Conservation (phyloP, 2,888 invertebrate species). For the Poecilus cupreus region DNA sequence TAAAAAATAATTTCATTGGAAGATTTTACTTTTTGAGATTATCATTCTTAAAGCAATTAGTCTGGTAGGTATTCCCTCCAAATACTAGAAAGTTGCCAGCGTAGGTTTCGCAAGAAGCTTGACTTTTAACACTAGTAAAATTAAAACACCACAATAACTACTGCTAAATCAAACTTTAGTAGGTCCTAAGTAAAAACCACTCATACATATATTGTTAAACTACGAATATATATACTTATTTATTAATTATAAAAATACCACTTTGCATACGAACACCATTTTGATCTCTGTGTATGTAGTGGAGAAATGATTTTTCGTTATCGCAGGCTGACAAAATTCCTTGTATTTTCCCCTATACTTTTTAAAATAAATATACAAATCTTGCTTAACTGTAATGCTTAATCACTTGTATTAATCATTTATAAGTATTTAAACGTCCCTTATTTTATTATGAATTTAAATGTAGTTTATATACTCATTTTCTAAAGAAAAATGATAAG, state of each 20-base stretch:
- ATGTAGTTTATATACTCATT: not conserved
- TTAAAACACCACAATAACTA: conserved; percentile 1
- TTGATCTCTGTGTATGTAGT: conserved; percentile 19
- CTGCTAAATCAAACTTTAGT: not conserved
- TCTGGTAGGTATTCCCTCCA: conserved; percentile 31
- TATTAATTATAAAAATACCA: conserved; percentile 38
- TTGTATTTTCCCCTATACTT: not conserved
- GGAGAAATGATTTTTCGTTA: not conserved
- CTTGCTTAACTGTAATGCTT: no score
- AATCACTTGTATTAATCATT: not conserved
- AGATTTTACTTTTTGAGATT: not conserved
- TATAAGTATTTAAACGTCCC: not conserved
- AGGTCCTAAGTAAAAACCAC: not conserved
- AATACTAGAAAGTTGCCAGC: conserved; percentile 30
- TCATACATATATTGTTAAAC: not conserved
- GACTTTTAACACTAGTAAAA: not conserved
- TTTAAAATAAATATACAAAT: not conserved
- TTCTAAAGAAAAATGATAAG: not conserved
- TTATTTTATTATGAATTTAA: not conserved
- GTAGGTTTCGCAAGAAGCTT: not conserved
- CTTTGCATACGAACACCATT: conserved; percentile 32
- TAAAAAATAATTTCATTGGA: not conserved
- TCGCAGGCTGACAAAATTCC: not conserved
- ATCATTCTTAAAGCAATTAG: not conserved
- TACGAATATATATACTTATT: not conserved